Evolutionary conservation across 2,888 invertebrate species (phyloP), one percentile per base, ranked within the genome.

Genomic region (Hipparchia sbordonii): DNA sequence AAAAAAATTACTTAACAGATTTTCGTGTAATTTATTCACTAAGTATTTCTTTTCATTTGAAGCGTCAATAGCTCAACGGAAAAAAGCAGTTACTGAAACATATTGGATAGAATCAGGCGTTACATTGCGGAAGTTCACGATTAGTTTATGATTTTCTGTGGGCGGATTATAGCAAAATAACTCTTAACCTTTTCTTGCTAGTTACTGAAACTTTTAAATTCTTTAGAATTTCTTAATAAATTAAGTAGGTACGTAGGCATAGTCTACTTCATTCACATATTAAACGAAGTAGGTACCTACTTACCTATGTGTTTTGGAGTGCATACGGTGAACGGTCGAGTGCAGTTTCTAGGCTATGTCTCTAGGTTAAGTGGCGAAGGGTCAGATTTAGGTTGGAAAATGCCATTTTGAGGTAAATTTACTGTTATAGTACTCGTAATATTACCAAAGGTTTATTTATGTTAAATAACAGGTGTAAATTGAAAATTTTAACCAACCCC

Each of bases 341-440:
- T 46, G 67, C 45, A 45, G 67, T 67, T 67, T 67, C 67, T 67
- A 46, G 67, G 57, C 13, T 57, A 57, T 56, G 13, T 13, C 56
- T 67, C 39, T 56, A 67, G 67, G 67, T 56, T 67, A 67, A 67
- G 67, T 57, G 56, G 67, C 45, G 46, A 13, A 46, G 54, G 66
- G 54, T 66, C 67, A 67, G 56, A 57, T 10, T 67, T 67, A 46
- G 57, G 56, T 56, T 67, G 45, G 23, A 56, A 46, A 56, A 66
- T 52, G 39, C 33, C 46, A 67, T 67, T 67, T 56, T 67, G 39
- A 54, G 56, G 66, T 56, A 23, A 10, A 8, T 48, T 48, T 51
- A 48, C 60, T n/a, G 51, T 52, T 60, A n/a, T 0, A 6, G 6
- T 61, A 45, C n/a, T 59, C 12, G 6, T 51, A 59, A 13, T 56